Percentiles rank a stretch among this genome's conserved stretches.
phyloP scores from a whole-genome alignment of 92 coral and sea anemone genomes.

The Pocillopora meandrina region DNA sequence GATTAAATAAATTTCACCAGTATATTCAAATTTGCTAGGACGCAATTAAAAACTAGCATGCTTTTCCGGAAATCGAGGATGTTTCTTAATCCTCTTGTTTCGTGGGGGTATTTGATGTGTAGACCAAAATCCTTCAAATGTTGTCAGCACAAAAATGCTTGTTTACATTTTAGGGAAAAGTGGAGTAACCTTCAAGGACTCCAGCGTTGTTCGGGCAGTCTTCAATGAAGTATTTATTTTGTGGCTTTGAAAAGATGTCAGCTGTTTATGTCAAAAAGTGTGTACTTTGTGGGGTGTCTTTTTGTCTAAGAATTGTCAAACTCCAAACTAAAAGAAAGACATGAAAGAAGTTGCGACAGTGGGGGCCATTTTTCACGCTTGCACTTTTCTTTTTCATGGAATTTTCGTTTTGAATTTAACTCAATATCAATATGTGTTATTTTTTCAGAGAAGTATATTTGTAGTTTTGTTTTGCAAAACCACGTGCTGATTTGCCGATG shows the following conservation, averaged over 20 bases:
- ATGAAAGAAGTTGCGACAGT: background rate
- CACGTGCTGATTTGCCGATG: no score
- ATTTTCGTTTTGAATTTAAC: no score
- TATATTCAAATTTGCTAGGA: background rate
- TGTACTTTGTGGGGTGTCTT: background rate
- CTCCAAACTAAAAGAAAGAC: background rate
- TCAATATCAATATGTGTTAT: no score
- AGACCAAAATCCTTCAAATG: slow-evolving; percentile 1
- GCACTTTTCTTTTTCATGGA: no score
- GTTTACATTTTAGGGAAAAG: slow-evolving; percentile 22
- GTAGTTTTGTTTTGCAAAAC: no score
- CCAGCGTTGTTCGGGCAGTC: slow-evolving; percentile 17
- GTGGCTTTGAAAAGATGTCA: background rate
- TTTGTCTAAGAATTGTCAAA: background rate
- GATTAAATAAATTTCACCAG: background rate
- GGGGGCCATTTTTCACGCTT: no score
- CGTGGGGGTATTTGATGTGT: background rate
- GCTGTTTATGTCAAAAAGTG: slow-evolving; percentile 9
- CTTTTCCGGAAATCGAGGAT: slow-evolving; percentile 9
- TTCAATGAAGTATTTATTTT: background rate
- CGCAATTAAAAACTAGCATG: slow-evolving; percentile 16
- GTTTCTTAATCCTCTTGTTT: slow-evolving; percentile 6
- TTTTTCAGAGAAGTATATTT: no score
- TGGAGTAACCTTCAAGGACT: slow-evolving; percentile 16
- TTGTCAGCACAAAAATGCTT: slow-evolving; percentile 10